Conservation (phyloP, 2,113 vertebrate genomes). For the Callithrix jacchus region DNA sequence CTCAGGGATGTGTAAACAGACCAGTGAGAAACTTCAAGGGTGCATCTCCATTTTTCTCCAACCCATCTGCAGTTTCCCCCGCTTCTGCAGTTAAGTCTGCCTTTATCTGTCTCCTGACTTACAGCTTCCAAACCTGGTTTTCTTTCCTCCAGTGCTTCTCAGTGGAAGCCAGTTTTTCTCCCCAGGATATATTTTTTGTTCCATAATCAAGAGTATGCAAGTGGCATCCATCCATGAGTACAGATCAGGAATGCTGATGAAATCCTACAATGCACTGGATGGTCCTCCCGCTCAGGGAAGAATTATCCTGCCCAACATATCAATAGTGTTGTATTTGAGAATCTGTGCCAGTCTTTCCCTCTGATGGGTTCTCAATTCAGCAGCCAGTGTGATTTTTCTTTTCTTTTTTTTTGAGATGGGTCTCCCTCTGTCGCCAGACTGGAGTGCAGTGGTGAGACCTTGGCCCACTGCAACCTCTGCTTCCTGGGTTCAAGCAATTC, state of each 20-base stretch:
- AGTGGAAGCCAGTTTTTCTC: neutral
- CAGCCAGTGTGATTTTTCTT: neutral
- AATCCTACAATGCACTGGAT: neutral
- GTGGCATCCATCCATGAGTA: neutral
- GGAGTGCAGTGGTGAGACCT: too few relatives aligned
- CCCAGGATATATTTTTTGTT: neutral
- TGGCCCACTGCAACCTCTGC: too few relatives aligned
- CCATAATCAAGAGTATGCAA: neutral
- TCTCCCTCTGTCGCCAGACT: too few relatives aligned
- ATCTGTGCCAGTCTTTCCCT: neutral
- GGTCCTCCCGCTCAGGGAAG: neutral
- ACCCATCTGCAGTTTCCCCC: too few relatives aligned
- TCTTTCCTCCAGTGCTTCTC: neutral
- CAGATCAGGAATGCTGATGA: neutral
- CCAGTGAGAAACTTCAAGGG: neutral
- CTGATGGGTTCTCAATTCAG: neutral
- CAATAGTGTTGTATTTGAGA: neutral
- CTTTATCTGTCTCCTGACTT: neutral
- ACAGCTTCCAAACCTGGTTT: neutral
- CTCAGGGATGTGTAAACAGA: neutral
- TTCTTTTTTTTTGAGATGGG: neutral
- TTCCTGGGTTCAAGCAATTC: too few relatives aligned
- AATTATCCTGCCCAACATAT: neutral
- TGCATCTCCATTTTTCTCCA: neutral
- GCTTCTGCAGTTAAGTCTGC: accelerated